These are phyloP conservation scores for Gadopsis bispinosus DNA, from an alignment of 2,797 vertebrate genomes.

Conservation along the genomic window DNA sequence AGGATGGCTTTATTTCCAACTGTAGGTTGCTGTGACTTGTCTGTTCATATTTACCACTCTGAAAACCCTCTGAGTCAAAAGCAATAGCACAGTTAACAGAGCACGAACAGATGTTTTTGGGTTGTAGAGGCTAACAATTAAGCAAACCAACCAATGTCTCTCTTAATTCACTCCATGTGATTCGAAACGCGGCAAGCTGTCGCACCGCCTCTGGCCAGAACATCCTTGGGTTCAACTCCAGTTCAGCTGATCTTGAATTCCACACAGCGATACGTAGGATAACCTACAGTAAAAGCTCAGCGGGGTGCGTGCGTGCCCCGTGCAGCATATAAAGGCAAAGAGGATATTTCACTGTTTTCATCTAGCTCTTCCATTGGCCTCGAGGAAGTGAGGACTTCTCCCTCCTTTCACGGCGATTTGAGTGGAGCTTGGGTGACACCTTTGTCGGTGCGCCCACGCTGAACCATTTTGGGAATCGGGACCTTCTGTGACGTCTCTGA, in stretches of 20 bases:
- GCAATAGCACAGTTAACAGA: constrained; percentile 14
- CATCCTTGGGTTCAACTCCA: constrained; percentile 36
- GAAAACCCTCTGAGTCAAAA: background rate
- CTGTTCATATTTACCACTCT: background rate
- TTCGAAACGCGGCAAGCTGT: constrained; percentile 58
- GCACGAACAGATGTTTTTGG: constrained; percentile 10
- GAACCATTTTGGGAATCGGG: background rate
- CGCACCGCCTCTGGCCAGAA: constrained; percentile 27
- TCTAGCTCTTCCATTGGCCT: constrained; percentile 2
- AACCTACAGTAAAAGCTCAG: constrained; percentile 28
- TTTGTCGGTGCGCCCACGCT: constrained; percentile 15
- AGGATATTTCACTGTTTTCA: constrained; percentile 42
- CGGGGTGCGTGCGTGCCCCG: background rate
- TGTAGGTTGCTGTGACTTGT: background rate
- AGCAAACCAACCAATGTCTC: constrained; percentile 35
- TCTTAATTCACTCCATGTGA: constrained; percentile 38
- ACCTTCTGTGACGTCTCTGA: constrained; percentile 13
- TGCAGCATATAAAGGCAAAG: constrained; percentile 32
- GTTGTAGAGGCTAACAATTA: constrained; percentile 11
- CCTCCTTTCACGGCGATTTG: background rate
- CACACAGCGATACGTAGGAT: constrained; percentile 6
- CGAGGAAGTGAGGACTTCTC: constrained; percentile 23
- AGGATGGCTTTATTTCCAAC: background rate
- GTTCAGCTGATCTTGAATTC: constrained; percentile 30
- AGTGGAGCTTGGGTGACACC: constrained; percentile 25